Evolutionary conservation across 2,888 invertebrate genomes (phyloP), one percentile per base, ranked within the genome.

Genomic region (Gastracanthus pulcherrimus): DNA sequence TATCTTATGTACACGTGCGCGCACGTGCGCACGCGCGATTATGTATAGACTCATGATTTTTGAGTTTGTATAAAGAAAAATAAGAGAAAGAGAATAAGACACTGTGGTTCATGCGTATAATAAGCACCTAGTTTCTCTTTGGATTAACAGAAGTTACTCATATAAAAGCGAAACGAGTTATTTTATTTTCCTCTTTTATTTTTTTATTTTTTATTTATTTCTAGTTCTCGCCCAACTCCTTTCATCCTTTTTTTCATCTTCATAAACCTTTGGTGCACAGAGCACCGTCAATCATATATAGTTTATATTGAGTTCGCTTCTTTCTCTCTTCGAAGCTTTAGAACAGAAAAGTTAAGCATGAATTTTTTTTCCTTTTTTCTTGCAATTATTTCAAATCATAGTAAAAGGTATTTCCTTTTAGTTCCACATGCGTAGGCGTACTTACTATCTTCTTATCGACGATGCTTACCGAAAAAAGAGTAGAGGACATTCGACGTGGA

Each of bases 51-150:
- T 70, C 64, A 45, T 16, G 26, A 58, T 62, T 76, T 76, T 77
- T 36, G 70, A 70, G 62, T 64, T 76, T 62, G 70, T 38, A 64
- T 55, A 70, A 55, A 67, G 38, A n/a, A 23, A 58, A 55, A 51
- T 60, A 29, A 13, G n/a, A 29, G 34, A 62, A 81, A 55, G 45
- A 55, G 55, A 81, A 67, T 45, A 76, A 66, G 76, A 74, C 60
- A 74, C 67, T 69, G 77, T 77, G 77, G 72, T 81, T 72, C 36
- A 51, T 75, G 70, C 75, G 67, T 75, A 36, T 26, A 51, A 31
- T 58, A 58, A 29, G n/a, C 88, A 89, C 88, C 88, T 89, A 86
- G 87, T 90, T 89, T 89, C 87, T 88, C 88, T 85, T 85, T 85
- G 83, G 86, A 86, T 89, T 86, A 82, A 72, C 79, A 82, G 75